A percentile compares a stretch with the other conserved stretches of the same genome.
phyloP scores from a whole-genome alignment of 2,797 vertebrate species.

The Phaenicophaeus curvirostris region DNA sequence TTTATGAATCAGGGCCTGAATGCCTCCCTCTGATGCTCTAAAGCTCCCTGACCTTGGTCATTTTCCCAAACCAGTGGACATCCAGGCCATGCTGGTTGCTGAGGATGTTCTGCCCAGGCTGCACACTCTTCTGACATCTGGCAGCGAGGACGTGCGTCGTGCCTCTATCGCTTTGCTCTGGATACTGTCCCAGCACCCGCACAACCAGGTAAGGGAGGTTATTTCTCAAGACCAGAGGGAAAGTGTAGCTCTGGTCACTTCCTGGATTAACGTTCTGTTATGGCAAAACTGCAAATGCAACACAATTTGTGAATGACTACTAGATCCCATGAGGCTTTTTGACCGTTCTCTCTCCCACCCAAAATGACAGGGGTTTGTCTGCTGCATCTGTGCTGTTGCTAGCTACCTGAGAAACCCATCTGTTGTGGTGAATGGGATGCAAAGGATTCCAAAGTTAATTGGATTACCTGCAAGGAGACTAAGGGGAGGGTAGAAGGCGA shows the following conservation, averaged over 20 bases:
- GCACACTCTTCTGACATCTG: constrained; percentile 70
- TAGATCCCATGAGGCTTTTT: background rate
- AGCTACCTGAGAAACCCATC: background rate
- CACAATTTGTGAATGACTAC: background rate
- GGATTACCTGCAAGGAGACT: background rate
- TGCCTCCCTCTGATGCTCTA: background rate
- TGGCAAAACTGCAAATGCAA: background rate
- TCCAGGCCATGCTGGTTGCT: constrained; percentile 78
- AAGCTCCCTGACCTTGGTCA: background rate
- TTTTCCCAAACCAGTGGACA: constrained; percentile 64
- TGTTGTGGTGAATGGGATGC: background rate
- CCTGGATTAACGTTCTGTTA: background rate
- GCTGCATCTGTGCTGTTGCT: background rate
- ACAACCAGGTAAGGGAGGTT: constrained; percentile 70
- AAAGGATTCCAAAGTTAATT: background rate
- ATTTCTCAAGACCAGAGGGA: background rate
- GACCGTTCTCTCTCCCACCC: background rate
- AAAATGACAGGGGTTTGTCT: background rate
- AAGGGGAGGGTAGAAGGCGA: background rate
- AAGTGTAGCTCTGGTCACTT: background rate
- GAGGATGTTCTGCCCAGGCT: constrained; percentile 75
- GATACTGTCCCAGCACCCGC: constrained; percentile 73
- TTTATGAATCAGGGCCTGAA: background rate
- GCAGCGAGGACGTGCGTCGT: constrained; percentile 41
- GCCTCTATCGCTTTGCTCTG: constrained; percentile 78